Conservation (phyloP, 2,113 vertebrate species). For the Diadophis punctatus region DNA sequence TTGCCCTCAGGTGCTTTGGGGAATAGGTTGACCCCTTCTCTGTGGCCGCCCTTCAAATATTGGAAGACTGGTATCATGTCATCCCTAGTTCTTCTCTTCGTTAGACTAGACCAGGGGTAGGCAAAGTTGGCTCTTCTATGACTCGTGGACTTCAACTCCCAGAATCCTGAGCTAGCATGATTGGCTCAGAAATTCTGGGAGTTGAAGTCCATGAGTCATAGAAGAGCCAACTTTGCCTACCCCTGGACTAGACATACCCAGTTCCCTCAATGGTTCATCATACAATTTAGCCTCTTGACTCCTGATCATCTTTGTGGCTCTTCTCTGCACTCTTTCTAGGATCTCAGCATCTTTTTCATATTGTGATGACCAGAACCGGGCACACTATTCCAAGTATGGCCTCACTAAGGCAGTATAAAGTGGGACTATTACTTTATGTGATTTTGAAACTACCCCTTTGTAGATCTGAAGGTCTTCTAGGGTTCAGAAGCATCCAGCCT, state of each 20-base stretch:
- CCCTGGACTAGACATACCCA: no score
- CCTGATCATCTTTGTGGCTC: not conserved
- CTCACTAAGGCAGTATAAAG: not conserved
- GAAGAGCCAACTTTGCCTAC: no score
- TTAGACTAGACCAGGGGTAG: no score
- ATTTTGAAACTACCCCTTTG: not conserved
- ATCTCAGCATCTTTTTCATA: not conserved
- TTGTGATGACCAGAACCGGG: not conserved
- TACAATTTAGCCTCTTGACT: not conserved
- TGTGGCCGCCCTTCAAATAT: not conserved
- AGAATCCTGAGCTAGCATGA: no score
- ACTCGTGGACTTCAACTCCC: no score
- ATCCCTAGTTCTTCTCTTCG: not conserved
- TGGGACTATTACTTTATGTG: not conserved
- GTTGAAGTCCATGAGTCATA: no score
- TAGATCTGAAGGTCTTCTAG: not conserved
- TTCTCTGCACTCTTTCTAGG: not conserved
- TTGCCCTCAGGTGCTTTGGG: not conserved
- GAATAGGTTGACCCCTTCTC: not conserved
- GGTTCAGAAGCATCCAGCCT: not conserved
- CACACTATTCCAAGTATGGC: not conserved
- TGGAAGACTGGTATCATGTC: not conserved
- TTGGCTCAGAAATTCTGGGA: no score
- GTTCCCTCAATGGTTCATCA: not conserved
- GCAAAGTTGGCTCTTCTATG: no score